Evolutionary conservation across 2,797 vertebrate species (phyloP).

Genomic region (Cephalopachus bancanus): DNA sequence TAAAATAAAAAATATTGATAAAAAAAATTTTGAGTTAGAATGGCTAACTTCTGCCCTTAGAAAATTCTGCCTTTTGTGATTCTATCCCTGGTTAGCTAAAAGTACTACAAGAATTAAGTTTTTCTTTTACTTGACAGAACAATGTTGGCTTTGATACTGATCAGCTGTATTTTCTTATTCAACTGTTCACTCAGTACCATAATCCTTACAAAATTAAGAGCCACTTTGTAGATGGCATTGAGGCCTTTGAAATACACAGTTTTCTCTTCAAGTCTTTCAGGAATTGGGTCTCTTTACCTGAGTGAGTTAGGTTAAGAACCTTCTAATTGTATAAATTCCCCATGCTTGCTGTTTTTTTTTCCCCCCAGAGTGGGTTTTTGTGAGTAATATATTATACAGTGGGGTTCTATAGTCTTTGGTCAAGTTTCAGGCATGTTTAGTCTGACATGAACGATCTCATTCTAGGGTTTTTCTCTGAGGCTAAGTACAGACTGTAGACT

Average conservation of each 20-base stretch:
- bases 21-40: neutral
- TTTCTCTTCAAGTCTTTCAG: neutral
- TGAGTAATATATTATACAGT: neutral
- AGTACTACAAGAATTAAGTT: neutral
- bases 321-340: neutral
- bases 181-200: neutral
- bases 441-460: neutral
- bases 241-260: neutral
- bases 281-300: neutral
- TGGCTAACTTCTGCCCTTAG: neutral
- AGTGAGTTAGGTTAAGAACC: neutral
- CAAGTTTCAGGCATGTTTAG: neutral
- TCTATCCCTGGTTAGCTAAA: neutral
- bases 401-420: neutral
- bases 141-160: neutral
- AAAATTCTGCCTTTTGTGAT: neutral
- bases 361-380: neutral
- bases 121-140: neutral
- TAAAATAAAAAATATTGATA: too few species aligned
- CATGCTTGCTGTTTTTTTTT: neutral
- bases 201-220: neutral
- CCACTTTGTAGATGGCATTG: neutral
- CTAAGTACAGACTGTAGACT: neutral
- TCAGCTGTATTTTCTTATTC: conserved; percentile 8
- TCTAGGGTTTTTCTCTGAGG: neutral